Base-by-base conservation (phyloP, 1,140 invertebrate species). In the Diprion similis region DNA sequence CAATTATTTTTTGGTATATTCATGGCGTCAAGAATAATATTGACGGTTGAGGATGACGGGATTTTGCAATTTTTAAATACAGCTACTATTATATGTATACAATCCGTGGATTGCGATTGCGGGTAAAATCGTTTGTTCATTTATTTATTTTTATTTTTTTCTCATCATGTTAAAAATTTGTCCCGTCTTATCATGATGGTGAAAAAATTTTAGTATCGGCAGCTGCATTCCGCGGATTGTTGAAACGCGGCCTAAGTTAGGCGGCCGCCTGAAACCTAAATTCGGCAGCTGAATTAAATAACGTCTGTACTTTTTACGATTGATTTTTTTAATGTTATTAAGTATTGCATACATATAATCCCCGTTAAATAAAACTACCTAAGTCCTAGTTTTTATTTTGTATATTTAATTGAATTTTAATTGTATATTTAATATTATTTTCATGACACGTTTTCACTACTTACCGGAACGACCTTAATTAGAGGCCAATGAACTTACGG, bases 41-140 rank as follows among this genome's bases (percentile, higher is more conserved):
- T n/a, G 45, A 71, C 15, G 24, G 46, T 59, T 48, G 46, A 46
- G 18, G 65, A 45, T 64, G 17, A 66, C 1, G 68, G 37, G n/a
- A 66, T 66, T 73, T 68, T 73, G 15, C 46, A 59, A 68, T 73
- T 51, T 72, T 15, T 59, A 59, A 13, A 6, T 4, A 46, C 46
- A 51, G 72, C 45, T 47, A n/a, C n/a, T 59, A 59, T 59, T 59
- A 59, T 15, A 15, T 59, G n/a, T 59, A 59, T 15, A 59, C 3
- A 59, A 15, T 59, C 51, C 51, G 51, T 59, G 51, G n/a, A 8
- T 59, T 59, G n/a, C 51, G 11, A 13, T 13, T 17, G 51, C 11
- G 11, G 1, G 8, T 59, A 17, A 59, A 59, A 59, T 59, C 9
- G n/a, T 8, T 17, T 10, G 9, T 17, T 37, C 6, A 37, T 37